Base-by-base conservation (phyloP, 2,797 vertebrate genomes). In the Eupleurogrammus muticus region DNA sequence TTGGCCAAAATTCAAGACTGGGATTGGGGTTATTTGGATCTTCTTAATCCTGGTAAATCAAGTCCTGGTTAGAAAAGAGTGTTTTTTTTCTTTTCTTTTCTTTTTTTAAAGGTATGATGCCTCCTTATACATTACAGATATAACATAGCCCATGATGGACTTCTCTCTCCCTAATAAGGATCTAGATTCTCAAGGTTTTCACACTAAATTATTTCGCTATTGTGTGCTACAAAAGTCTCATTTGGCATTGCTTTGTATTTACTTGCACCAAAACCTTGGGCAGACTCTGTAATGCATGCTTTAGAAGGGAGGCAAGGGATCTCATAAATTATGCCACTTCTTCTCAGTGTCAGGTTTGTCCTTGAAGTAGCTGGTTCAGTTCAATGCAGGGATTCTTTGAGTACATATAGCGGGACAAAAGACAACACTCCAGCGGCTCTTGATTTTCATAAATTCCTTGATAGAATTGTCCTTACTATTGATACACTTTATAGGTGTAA, bases 281-380 rank as follows among this genome's bases (percentile, higher is more conserved):
- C 28, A 60, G 51, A 21, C 28, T 66, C 50, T 57, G 17, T 20
- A n/a, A 5, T 53, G 35, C 36, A 46, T 56, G 42, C 49, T 72
- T 72, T 66, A 62, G 66, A 54, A 55, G 17, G 19, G 16, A 56
- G 32, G 52, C 48, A n/a, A n/a, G 11, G 5, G 7, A 46, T 66
- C 16, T 68, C n/a, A 75, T 73, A 70, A 64, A 76, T 73, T 48
- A 66, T 14, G 4, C 21, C 42, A 16, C 54, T 24, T 50, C 21
- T 40, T 60, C 32, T 66, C 60, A 63, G 10, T 69, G 55, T 48
- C 21, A 24, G 36, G 20, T 49, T 57, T 54, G 48, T 36, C 69
- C 65, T 73, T 59, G 51, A 59, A 13, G 28, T 24, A 51, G 35
- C 16, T 48, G 32, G 21, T 38, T 74, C 51, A 21, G n/a, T 17